A percentile compares a stretch with the other conserved stretches of the same genome.
These are phyloP conservation scores for Antennarius maculatus DNA, from an alignment of 2,797 vertebrate species.

Conservation along the genomic window DNA sequence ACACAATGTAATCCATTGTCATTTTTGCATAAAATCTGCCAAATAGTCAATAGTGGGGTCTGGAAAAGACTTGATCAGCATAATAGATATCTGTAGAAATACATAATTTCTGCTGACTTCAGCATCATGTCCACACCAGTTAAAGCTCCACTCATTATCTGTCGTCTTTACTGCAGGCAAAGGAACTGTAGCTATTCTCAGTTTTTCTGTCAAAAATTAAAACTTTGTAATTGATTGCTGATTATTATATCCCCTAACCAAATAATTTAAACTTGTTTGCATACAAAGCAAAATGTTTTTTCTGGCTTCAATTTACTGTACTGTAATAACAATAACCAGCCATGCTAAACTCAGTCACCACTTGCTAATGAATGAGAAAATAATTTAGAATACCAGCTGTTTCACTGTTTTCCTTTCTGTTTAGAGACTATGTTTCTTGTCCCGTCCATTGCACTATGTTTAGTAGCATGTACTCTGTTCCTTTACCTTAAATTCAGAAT, in stretches of 20 bases:
- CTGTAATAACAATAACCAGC: constrained; percentile 41
- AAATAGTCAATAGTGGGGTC: constrained; percentile 31
- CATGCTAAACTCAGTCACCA: constrained; percentile 39
- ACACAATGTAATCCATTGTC: constrained; percentile 21
- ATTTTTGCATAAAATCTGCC: constrained; percentile 32
- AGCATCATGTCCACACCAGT: constrained; percentile 57
- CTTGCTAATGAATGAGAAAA: constrained; percentile 38
- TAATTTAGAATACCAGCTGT: constrained; percentile 17
- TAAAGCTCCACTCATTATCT: constrained; percentile 29
- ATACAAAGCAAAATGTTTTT: constrained; percentile 34
- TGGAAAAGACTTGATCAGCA: constrained; percentile 43
- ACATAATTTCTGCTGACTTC: constrained; percentile 54
- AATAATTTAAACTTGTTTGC: constrained; percentile 19
- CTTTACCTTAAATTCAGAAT: background rate
- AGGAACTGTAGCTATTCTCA: constrained; percentile 22
- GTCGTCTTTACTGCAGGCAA: constrained; percentile 19
- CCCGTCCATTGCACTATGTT: constrained; percentile 16
- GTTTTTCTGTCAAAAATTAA: constrained; percentile 14
- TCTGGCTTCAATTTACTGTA: constrained; percentile 24
- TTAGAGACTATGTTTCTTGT: constrained; percentile 27
- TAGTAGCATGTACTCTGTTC: constrained; percentile 12
- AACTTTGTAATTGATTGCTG: constrained; percentile 19
- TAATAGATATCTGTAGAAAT: constrained; percentile 42
- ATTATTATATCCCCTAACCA: constrained; percentile 21
- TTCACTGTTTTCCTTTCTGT: background rate